Conservation (phyloP, 2,113 vertebrate species). For the Mesitornis unicolor region DNA sequence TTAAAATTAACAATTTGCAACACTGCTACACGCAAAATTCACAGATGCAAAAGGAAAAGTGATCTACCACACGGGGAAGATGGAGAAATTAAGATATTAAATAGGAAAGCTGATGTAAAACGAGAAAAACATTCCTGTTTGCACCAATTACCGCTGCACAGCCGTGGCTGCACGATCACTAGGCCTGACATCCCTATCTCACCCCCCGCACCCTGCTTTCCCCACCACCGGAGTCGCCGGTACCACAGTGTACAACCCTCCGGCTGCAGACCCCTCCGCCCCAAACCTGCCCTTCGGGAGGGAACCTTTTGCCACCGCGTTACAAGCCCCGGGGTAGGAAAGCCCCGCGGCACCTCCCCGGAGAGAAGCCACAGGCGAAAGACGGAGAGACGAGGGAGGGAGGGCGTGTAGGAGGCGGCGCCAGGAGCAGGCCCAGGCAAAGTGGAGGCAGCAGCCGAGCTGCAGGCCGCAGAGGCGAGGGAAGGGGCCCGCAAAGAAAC, state of each 20-base stretch:
- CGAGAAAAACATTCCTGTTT: rapidly evolving
- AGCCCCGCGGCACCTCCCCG: background rate
- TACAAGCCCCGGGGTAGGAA: background rate
- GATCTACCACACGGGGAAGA: too few species aligned
- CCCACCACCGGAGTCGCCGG: background rate
- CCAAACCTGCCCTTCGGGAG: background rate
- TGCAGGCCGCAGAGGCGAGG: background rate
- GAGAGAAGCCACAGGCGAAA: background rate
- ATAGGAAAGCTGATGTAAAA: rapidly evolving
- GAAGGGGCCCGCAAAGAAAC: background rate
- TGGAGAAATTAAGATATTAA: rapidly evolving
- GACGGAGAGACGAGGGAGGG: too few species aligned
- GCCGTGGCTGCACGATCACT: rapidly evolving
- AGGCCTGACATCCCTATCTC: rapidly evolving
- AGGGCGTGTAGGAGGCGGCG: background rate
- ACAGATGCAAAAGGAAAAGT: rapidly evolving
- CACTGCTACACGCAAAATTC: background rate
- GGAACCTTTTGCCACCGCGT: background rate
- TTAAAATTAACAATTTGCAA: background rate
- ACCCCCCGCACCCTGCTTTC: background rate
- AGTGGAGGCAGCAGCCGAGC: background rate
- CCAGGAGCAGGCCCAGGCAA: background rate
- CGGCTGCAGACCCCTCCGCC: background rate
- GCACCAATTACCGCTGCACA: rapidly evolving
- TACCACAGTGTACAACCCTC: rapidly evolving